phyloP scores from a whole-genome alignment of 2,888 invertebrate species.

The Oxystoma pomonae region DNA sequence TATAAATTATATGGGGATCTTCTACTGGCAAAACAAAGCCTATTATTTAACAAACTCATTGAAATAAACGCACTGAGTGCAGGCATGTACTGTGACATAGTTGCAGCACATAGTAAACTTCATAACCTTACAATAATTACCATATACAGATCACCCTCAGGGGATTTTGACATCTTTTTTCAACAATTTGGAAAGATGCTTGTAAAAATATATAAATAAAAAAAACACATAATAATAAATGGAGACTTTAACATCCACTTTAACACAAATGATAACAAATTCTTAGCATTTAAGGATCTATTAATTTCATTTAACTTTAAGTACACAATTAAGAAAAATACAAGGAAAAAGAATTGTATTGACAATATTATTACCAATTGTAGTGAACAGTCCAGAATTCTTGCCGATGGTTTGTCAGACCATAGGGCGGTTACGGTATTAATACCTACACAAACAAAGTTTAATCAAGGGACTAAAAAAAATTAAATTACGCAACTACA shows the following conservation, averaged over 20 bases:
- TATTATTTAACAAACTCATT: neutral
- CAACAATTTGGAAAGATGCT: neutral
- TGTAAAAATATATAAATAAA: neutral
- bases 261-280: no score
- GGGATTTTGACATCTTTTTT: neutral
- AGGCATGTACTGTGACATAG: neutral
- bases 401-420: no score
- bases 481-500: neutral
- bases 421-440: no score
- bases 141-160: neutral
- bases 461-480: neutral
- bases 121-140: neutral
- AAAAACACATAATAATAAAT: neutral
- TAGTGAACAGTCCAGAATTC: no score
- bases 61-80: neutral
- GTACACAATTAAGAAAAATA: neutral
- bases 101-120: neutral
- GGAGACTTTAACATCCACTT: no score
- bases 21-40: neutral
- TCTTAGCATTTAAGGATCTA: slow-evolving; percentile 4
- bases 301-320: neutral
- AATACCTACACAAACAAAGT: no score
- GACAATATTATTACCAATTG: slow-evolving; percentile 3
- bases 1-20: neutral
- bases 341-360: neutral